A percentile compares a stretch with the other conserved stretches of the same genome.
These are phyloP conservation scores for Conomelus anceps DNA, from an alignment of 2,888 invertebrate genomes.

Conservation along the genomic window DNA sequence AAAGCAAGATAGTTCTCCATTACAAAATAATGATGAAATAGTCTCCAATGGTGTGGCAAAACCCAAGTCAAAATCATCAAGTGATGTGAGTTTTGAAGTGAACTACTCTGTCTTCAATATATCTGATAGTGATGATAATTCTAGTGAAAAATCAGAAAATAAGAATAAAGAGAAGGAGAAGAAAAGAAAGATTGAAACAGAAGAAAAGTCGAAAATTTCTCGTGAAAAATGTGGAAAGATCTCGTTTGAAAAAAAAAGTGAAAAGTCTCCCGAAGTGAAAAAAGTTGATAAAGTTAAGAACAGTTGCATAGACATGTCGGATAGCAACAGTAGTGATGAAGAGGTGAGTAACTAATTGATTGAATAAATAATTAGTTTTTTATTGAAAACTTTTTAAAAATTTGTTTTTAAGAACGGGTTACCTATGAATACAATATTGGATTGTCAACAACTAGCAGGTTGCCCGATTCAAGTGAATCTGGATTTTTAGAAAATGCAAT, in stretches of 20 bases:
- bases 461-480: too few species aligned
- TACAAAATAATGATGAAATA: background rate
- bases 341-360: too few species aligned
- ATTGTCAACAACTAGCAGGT: too few species aligned
- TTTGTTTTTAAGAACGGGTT: too few species aligned
- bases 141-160: background rate
- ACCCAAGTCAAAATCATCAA: background rate
- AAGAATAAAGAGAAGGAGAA: background rate
- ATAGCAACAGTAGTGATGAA: background rate
- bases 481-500: too few species aligned
- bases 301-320: background rate
- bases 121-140: background rate
- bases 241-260: background rate
- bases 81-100: background rate
- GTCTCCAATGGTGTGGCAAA: background rate
- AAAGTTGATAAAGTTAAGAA: background rate
- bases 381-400: too few species aligned
- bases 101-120: background rate
- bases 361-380: too few species aligned
- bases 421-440: too few species aligned
- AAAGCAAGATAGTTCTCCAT: background rate
- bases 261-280: background rate
- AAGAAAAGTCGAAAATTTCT: background rate
- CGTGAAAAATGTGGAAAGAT: background rate
- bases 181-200: background rate